Evolutionary conservation across 2,888 invertebrate species (phyloP).

Genomic region (Hemistola chrysoprasaria): DNA sequence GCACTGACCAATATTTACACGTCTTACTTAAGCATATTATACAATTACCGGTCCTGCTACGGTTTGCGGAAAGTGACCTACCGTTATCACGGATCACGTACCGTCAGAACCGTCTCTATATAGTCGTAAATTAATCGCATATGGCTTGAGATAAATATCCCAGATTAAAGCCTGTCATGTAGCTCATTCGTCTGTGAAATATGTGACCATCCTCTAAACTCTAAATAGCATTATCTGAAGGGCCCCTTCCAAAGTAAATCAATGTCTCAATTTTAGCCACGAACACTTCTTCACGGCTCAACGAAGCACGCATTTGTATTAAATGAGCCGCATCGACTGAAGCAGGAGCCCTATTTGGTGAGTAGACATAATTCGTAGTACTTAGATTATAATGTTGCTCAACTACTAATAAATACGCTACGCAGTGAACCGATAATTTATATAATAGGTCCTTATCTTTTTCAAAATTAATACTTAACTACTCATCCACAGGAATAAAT

Average conservation of each 20-base stretch:
- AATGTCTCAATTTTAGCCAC: constrained; percentile 56
- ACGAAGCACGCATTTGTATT: constrained; percentile 45
- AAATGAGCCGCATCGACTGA: constrained; percentile 55
- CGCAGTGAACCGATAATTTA: not conserved
- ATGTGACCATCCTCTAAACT: constrained; percentile 4
- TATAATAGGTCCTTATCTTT: too few species aligned
- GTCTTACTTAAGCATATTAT: too few species aligned
- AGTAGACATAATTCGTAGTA: too few species aligned
- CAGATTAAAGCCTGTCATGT: constrained; percentile 7
- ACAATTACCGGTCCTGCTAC: too few species aligned
- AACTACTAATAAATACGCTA: constrained; percentile 13
- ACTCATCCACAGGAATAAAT: too few species aligned
- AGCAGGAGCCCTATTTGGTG: constrained; percentile 30
- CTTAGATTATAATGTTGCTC: constrained; percentile 21
- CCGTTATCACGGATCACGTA: constrained; percentile 5
- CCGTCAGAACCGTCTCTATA: too few species aligned
- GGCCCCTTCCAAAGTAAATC: constrained; percentile 29
- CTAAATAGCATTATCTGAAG: constrained; percentile 18
- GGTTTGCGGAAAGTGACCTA: constrained; percentile 27
- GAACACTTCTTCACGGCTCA: constrained; percentile 49
- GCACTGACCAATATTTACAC: too few species aligned
- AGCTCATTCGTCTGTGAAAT: constrained; percentile 10
- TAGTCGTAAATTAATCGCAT: not conserved
- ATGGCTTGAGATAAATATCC: not conserved
- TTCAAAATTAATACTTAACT: too few species aligned